Conservation (phyloP, 2,113 vertebrate genomes). For the Lepisosteus oculatus region DNA sequence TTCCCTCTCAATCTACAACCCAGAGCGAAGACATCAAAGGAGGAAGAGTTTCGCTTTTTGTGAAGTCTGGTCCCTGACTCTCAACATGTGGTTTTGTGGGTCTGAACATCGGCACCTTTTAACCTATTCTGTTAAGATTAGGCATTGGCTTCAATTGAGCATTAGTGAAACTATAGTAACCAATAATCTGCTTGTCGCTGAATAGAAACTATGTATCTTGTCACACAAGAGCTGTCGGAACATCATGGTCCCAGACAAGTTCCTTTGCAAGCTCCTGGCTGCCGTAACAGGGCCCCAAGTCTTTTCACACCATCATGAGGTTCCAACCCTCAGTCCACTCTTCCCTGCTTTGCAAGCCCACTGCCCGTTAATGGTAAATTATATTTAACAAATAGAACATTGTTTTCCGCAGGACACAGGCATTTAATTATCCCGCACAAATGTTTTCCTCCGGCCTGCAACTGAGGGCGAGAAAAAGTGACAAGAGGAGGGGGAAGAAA, state of each 20-base stretch:
- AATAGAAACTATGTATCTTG: constrained; percentile 99
- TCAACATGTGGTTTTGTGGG: constrained; percentile 97
- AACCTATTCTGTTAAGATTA: constrained; percentile 99
- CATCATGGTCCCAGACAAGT: constrained; percentile 86
- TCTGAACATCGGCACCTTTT: constrained; percentile 98
- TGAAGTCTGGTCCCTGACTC: constrained; percentile 90
- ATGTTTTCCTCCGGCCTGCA: constrained; percentile 74
- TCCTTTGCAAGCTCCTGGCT: constrained; percentile 85
- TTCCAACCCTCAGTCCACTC: constrained; percentile 63
- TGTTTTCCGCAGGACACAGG: constrained; percentile 71
- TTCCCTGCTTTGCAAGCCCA: constrained; percentile 54
- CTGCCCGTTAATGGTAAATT: constrained; percentile 80
- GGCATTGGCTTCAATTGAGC: constrained; percentile 90
- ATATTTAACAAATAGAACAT: constrained; percentile 79
- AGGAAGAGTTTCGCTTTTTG: constrained; percentile 80
- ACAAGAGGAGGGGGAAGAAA: constrained; percentile 49
- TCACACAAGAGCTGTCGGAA: constrained; percentile 85
- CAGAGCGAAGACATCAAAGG: constrained; percentile 96
- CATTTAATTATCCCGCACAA: constrained; percentile 80
- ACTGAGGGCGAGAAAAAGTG: constrained; percentile 57
- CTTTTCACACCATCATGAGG: constrained; percentile 82
- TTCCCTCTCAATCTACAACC: constrained; percentile 69
- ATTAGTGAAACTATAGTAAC: constrained; percentile 99
- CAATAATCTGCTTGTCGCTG: constrained; percentile 93
- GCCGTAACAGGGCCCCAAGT: constrained; percentile 75